phyloP scores from a whole-genome alignment of 2,888 invertebrate genomes.

The Cloeon dipterum region DNA sequence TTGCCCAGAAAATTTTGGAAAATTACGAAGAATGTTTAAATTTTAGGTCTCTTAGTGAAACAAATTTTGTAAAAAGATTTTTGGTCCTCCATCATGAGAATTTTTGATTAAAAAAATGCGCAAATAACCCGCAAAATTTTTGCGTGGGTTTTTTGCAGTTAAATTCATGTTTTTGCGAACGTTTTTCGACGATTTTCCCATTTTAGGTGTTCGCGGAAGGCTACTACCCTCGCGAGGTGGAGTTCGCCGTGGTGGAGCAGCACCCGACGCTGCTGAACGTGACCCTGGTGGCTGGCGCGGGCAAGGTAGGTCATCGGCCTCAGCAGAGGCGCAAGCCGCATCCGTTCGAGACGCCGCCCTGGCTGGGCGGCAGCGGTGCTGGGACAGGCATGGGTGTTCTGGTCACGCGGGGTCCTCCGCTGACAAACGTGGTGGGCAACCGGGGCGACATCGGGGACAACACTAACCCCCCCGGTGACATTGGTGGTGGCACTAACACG shows the following conservation, averaged over 20 bases:
- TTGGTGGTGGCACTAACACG: constrained; percentile 1
- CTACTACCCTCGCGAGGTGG: constrained; percentile 58
- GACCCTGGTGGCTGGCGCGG: constrained; percentile 42
- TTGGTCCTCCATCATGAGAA: too few relatives aligned
- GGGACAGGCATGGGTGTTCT: not conserved
- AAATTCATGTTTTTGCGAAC: too few relatives aligned
- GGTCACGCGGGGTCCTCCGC: not conserved
- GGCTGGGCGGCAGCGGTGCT: not conserved
- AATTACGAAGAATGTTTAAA: too few relatives aligned
- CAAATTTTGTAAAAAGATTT: too few relatives aligned
- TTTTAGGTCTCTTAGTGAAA: too few relatives aligned
- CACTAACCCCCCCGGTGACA: not conserved
- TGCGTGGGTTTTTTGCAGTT: too few relatives aligned
- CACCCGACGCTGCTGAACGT: constrained; percentile 69
- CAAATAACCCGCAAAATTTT: too few relatives aligned
- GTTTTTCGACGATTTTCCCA: too few relatives aligned
- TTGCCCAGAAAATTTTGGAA: too few relatives aligned
- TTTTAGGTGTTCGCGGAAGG: constrained; percentile 61
- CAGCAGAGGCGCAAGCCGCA: constrained; percentile 3
- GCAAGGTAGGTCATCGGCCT: constrained; percentile 35
- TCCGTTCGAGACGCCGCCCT: constrained; percentile 8
- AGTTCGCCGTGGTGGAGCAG: constrained; percentile 65
- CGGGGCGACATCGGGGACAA: not conserved
- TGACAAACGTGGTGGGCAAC: not conserved
- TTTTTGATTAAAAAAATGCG: too few relatives aligned